A percentile compares a stretch with the other conserved stretches of the same genome.
phyloP scores from a whole-genome alignment of 2,797 vertebrate species.

The Amblyraja radiata region DNA sequence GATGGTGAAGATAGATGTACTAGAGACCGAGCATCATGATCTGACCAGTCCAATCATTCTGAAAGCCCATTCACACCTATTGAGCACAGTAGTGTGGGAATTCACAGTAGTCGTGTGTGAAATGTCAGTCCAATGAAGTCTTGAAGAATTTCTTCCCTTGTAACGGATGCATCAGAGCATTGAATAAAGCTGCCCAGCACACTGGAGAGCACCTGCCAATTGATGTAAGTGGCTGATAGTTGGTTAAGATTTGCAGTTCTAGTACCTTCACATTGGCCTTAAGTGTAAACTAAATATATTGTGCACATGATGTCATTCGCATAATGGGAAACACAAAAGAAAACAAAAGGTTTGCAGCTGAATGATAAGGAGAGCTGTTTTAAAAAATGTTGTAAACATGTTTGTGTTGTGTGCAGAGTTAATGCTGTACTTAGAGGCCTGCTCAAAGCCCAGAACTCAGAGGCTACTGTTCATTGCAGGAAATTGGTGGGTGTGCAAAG shows the following conservation, averaged over 20 bases:
- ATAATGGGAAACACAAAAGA: constrained; percentile 20
- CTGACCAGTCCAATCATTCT: neutral
- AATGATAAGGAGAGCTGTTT: constrained; percentile 16
- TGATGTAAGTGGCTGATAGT: neutral
- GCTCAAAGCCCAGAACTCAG: neutral
- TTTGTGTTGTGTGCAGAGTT: neutral
- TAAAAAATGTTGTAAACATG: neutral
- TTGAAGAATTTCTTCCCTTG: neutral
- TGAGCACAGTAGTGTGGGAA: neutral
- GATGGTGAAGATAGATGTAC: too few species aligned
- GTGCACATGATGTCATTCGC: constrained; percentile 16
- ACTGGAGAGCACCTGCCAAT: neutral
- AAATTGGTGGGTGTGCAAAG: neutral
- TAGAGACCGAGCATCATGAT: too few species aligned
- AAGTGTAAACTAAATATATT: neutral
- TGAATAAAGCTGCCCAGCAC: neutral
- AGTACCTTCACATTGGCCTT: neutral
- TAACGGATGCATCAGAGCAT: neutral
- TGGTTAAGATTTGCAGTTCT: neutral
- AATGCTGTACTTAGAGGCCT: neutral
- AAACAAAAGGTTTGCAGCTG: constrained; percentile 25
- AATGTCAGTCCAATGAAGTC: neutral
- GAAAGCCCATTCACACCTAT: neutral
- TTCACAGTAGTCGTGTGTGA: neutral
- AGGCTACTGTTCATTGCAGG: neutral